phyloP scores from a whole-genome alignment of 2,888 invertebrate genomes.

The Tholera decimalis region DNA sequence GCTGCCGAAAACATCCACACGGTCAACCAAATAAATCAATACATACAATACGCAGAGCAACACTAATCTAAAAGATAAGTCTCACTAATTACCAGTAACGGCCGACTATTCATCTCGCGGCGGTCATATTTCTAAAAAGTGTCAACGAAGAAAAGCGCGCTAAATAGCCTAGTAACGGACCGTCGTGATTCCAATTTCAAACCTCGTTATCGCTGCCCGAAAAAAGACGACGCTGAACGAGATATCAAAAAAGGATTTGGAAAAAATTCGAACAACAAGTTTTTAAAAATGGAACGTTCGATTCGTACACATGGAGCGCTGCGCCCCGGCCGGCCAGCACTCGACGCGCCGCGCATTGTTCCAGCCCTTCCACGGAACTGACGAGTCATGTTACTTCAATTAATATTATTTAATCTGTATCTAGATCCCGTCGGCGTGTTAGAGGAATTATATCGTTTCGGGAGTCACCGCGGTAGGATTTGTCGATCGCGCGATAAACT shows the following conservation, averaged over 20 bases:
- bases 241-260: slow-evolving; percentile 79
- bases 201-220: slow-evolving; percentile 83
- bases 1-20: slow-evolving; percentile 65
- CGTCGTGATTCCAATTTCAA: slow-evolving; percentile 87
- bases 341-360: slow-evolving; percentile 74
- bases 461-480: slow-evolving; percentile 78
- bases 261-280: slow-evolving; percentile 74
- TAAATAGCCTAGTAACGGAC: slow-evolving; percentile 82
- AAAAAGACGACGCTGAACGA: slow-evolving; percentile 75
- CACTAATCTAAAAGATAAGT: slow-evolving; percentile 80
- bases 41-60: slow-evolving; percentile 68
- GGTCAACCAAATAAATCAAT: slow-evolving; percentile 67
- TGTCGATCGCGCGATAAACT: slow-evolving; percentile 81
- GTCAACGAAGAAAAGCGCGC: slow-evolving; percentile 78
- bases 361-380: slow-evolving; percentile 80
- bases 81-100: slow-evolving; percentile 80
- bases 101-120: slow-evolving; percentile 76
- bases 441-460: slow-evolving; percentile 83
- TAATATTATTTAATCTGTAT: slow-evolving; percentile 89
- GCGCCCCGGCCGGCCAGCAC: slow-evolving; percentile 52
- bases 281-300: slow-evolving; percentile 71
- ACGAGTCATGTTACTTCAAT: slow-evolving; percentile 86
- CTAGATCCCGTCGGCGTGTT: slow-evolving; percentile 84
- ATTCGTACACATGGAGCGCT: slow-evolving; percentile 65
- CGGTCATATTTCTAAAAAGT: slow-evolving; percentile 77